Evolutionary conservation across 1,140 invertebrate species (phyloP).

Genomic region (Leptinotarsa lineolata): DNA sequence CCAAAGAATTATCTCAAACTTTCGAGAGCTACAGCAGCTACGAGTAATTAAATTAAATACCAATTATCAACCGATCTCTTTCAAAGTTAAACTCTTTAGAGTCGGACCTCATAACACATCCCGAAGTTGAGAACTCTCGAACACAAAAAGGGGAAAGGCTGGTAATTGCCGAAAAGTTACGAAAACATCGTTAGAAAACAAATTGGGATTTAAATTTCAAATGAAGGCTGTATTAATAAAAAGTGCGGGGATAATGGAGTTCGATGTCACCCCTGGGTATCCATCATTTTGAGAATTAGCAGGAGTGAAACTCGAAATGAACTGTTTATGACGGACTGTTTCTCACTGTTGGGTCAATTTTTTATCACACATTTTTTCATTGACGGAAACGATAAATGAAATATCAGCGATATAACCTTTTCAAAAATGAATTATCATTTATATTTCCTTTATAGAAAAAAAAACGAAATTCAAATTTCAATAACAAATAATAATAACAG

Average conservation of each 20-base stretch:
- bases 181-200: conserved; percentile 10
- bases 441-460: too few species aligned
- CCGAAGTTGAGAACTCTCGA: conserved; percentile 1
- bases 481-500: too few species aligned
- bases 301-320: neutral
- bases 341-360: too few species aligned
- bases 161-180: neutral
- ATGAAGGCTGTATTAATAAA: conserved; percentile 9
- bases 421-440: too few species aligned
- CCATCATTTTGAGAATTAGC: neutral
- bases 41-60: conserved; percentile 10
- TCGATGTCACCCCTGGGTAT: neutral
- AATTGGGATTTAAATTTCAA: conserved; percentile 18
- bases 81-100: neutral
- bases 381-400: too few species aligned
- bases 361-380: too few species aligned
- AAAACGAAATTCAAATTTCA: too few species aligned
- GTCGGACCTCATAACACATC: neutral
- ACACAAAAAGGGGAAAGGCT: neutral
- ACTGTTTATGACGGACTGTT: neutral
- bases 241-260: neutral
- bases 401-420: too few species aligned
- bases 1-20: neutral
- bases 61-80: conserved; percentile 16
- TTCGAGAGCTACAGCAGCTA: neutral